Evolutionary conservation across 2,888 invertebrate genomes (phyloP), one percentile per base, ranked within the genome.

Genomic region (Acleris cristana): DNA sequence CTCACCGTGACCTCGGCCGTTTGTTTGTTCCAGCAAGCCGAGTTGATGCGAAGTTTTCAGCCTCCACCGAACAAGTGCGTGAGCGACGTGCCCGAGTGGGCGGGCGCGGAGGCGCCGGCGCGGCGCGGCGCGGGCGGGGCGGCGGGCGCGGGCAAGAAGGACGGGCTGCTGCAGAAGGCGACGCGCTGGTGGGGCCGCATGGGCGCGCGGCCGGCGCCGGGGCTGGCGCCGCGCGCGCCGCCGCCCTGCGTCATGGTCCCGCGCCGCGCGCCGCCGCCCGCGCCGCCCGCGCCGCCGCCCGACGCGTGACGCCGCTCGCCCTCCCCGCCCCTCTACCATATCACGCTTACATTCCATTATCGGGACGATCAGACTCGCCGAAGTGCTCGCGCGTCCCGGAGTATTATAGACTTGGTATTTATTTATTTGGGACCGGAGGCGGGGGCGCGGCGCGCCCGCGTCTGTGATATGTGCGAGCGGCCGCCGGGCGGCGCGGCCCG

Each of bases 11-110:
- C 45, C 16, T 1, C 2, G 14, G 44, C 1, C 16, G 12, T 44
- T 5, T 1, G 26, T 58, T 23, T 30, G 16, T 88, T 89, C 40
- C 89, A 95, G 95, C 94, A 95, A 94, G 94, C 94, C 87, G 95
- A 95, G 91, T 94, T 95, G 90, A 95, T 94, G 83, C 93, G 94
- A 84, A 94, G 94, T 79, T 94, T 95, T 74, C 94, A 94, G 87
- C 94, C 95, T 79, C 95, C 95, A 78, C 95, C 95, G 81, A 95
- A 95, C 90, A 95, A 95, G 87, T 94, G 94, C 86, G 94, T 95
- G 85, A 94, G 94, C 91, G 95, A 95, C 92, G 94, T 95, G 86
- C 95, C 95, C 79, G 94, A 94, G 84, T 93, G 92, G 92, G 91
- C 92, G 78, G 88, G 84, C 74, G 69, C 74, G 76, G 67, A 74